Evolutionary conservation across 2,113 vertebrate genomes (phyloP).

Genomic region (Macquaria australasica): DNA sequence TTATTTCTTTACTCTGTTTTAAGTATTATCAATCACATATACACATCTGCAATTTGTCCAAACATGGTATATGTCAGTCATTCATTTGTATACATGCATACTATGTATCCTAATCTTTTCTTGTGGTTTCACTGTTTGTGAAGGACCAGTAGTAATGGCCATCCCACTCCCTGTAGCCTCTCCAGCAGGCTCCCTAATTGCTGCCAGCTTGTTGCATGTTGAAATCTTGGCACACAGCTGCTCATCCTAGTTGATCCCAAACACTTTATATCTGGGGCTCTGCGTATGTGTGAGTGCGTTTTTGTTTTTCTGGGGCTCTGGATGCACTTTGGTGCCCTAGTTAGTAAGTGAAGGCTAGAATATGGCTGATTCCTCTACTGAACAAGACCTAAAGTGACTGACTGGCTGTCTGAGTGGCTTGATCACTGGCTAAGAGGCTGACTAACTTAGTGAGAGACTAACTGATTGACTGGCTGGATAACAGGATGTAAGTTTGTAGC

Average conservation of each 20-base stretch:
- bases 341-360: constrained; percentile 52
- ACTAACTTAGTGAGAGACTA: background rate
- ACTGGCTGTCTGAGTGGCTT: background rate
- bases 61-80: background rate
- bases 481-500: background rate
- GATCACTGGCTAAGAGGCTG: constrained; percentile 6
- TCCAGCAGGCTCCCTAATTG: constrained; percentile 59
- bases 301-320: constrained; percentile 24
- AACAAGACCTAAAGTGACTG: constrained; percentile 31
- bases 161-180: constrained; percentile 24
- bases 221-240: constrained; percentile 71
- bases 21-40: background rate
- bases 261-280: constrained; percentile 51
- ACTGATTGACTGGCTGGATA: background rate
- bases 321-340: constrained; percentile 52
- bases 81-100: background rate
- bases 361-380: constrained; percentile 15
- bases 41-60: background rate
- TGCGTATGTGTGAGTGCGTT: constrained; percentile 20
- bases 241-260: constrained; percentile 58
- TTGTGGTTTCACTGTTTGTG: background rate
- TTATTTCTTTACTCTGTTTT: background rate
- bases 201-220: constrained; percentile 60
- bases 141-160: constrained; percentile 26
- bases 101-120: background rate